Conservation (phyloP, 2,888 invertebrate species). For the Arenicola marina region DNA sequence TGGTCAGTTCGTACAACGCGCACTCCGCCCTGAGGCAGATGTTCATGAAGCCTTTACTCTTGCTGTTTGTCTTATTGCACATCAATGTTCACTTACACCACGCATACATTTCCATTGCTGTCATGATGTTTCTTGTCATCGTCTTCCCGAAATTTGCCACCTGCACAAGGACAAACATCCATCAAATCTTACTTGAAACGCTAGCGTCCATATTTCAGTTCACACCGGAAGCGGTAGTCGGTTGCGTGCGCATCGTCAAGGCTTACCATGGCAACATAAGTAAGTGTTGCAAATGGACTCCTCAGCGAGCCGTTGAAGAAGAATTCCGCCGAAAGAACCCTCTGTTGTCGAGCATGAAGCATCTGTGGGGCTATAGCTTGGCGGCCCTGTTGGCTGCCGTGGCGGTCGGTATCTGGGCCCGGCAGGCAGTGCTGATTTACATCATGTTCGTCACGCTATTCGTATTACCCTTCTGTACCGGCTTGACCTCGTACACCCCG, state of each 20-base stretch:
- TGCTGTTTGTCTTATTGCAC: conserved; percentile 44
- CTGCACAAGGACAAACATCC: conserved; percentile 41
- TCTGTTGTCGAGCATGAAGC: conserved; percentile 45
- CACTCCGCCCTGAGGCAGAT: conserved; percentile 48
- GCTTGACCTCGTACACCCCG: conserved; percentile 41
- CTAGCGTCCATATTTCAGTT: conserved; percentile 48
- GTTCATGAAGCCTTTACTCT: conserved; percentile 48
- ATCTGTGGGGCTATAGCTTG: conserved; percentile 48
- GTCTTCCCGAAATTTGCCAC: conserved; percentile 51
- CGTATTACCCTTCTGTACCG: conserved; percentile 45
- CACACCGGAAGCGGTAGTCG: conserved; percentile 50
- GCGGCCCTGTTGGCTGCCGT: conserved; percentile 38
- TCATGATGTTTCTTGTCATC: conserved; percentile 47
- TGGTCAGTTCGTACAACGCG: conserved; percentile 48
- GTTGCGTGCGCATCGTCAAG: conserved; percentile 44
- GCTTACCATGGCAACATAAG: conserved; percentile 46
- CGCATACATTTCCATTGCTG: conserved; percentile 42
- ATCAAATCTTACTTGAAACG: conserved; percentile 46
- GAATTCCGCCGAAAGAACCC: conserved; percentile 46
- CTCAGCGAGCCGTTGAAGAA: conserved; percentile 49
- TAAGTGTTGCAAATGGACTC: conserved; percentile 46
- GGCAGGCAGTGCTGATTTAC: not conserved
- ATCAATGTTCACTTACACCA: conserved; percentile 41
- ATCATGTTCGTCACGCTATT: conserved; percentile 41
- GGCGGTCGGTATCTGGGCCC: conserved; percentile 37